phyloP scores from a whole-genome alignment of 2,113 vertebrate genomes.

The Engystomops pustulosus region DNA sequence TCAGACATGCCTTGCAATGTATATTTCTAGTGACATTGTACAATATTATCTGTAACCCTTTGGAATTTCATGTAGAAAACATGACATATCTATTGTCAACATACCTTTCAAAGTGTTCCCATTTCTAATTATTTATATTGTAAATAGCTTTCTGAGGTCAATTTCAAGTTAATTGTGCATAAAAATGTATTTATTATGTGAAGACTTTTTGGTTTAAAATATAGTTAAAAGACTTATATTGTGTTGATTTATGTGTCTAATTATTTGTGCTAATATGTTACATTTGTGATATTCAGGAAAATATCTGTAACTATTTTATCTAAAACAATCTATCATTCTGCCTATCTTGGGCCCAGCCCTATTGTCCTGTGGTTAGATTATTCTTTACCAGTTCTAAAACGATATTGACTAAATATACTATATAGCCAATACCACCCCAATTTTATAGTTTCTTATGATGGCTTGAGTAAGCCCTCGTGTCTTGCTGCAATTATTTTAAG shows the following conservation, averaged over 20 bases:
- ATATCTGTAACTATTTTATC: neutral
- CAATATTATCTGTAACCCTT: constrained; percentile 79
- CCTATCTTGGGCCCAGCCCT: too few species aligned
- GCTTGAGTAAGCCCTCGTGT: too few species aligned
- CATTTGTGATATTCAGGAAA: neutral
- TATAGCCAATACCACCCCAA: too few species aligned
- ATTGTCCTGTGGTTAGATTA: too few species aligned
- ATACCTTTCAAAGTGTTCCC: constrained; percentile 84
- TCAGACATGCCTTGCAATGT: constrained; percentile 75
- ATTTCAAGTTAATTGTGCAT: constrained; percentile 88
- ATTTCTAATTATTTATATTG: constrained; percentile 96
- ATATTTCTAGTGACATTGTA: constrained; percentile 77
- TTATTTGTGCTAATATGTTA: neutral
- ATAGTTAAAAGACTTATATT: constrained; percentile 78
- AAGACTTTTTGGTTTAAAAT: constrained; percentile 86
- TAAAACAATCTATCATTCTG: too few species aligned
- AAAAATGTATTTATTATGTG: constrained; percentile 98
- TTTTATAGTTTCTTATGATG: too few species aligned
- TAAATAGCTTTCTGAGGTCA: constrained; percentile 89
- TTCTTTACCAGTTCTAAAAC: too few species aligned
- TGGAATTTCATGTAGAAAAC: constrained; percentile 83
- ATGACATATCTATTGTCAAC: constrained; percentile 78
- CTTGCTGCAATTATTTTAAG: too few species aligned
- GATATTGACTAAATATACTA: too few species aligned
- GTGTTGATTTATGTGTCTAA: constrained; percentile 65